Evolutionary conservation across 2,113 vertebrate genomes (phyloP), one percentile per base, ranked within the genome.

Genomic region (Gyps fulvus): DNA sequence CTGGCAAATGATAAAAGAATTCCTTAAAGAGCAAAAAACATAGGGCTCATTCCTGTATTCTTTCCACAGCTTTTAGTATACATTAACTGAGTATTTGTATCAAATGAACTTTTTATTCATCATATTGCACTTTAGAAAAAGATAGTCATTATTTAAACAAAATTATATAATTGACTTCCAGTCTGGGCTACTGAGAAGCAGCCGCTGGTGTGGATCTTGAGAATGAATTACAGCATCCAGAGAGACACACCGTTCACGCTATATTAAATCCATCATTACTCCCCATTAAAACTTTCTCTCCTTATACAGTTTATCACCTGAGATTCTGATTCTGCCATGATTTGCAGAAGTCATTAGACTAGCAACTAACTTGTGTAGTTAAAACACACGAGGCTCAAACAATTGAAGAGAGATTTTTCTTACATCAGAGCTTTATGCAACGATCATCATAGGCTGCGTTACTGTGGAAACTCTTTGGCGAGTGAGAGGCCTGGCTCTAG

Each of bases 391-490:
- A 22, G 22, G 40, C 34, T 55, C 40, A 26, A 61, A 54, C 22
- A 40, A 29, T 2, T 0, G 1, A 18, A 34, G 27, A 55, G 29
- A 16, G 5, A 7, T 36, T 42, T 32, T 22, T 29, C 40, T 54
- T 49, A 4, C 8, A 19, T 13, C 42, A 42, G 31, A 40, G 16
- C 67, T 89, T 49, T 50, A 31, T 3, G 6, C 27, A 19, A 16
- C 14, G 5, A 47, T 1, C 40, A 1, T 34, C 27, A 16, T 1
- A 23, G 29, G 29, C 31, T 7, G 29, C 3, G 7, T 5, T 27
- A 13, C 1, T 23, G 58, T 5, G 10, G 40, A 29, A 63, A 55
- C 19, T 4, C 65, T n/a, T 49, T 13, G 34, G 29, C 22, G 42
- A 42, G 70, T 8, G 2, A 36, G 47, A 26, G 34, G 50, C 57